Conservation (phyloP, 2,888 invertebrate genomes). For the Callosobruchus maculatus region DNA sequence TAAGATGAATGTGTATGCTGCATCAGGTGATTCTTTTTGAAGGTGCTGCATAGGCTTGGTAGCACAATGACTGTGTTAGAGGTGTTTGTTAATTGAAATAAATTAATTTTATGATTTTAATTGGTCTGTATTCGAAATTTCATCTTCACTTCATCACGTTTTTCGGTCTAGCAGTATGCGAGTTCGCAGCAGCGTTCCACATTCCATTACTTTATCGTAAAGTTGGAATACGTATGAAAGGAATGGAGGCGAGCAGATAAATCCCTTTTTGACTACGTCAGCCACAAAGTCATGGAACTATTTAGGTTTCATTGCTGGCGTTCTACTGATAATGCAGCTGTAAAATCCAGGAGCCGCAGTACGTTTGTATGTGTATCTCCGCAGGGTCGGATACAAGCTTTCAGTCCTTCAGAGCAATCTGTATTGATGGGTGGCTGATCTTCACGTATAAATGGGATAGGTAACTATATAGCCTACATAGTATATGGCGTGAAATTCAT, state of each 20-base stretch:
- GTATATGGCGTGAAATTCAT: no score
- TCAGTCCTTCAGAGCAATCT: background rate
- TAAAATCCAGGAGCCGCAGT: background rate
- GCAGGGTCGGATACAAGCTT: background rate
- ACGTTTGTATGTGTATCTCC: background rate
- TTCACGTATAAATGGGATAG: background rate
- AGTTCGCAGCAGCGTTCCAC: background rate
- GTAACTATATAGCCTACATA: no score
- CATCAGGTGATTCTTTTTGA: no score
- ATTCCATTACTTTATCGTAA: no score
- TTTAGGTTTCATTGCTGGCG: background rate
- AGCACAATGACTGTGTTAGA: no score
- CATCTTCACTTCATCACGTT: background rate
- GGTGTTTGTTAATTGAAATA: no score
- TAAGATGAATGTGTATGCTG: no score
- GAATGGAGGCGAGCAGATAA: background rate
- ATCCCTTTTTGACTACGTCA: background rate
- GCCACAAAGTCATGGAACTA: background rate
- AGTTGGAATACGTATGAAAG: no score
- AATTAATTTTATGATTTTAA: no score
- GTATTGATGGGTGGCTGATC: background rate
- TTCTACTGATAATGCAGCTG: background rate
- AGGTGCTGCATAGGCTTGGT: no score
- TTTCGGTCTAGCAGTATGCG: background rate
- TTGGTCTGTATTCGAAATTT: no score